Evolutionary conservation across 2,797 vertebrate species (phyloP).

Genomic region (Lemur catta): DNA sequence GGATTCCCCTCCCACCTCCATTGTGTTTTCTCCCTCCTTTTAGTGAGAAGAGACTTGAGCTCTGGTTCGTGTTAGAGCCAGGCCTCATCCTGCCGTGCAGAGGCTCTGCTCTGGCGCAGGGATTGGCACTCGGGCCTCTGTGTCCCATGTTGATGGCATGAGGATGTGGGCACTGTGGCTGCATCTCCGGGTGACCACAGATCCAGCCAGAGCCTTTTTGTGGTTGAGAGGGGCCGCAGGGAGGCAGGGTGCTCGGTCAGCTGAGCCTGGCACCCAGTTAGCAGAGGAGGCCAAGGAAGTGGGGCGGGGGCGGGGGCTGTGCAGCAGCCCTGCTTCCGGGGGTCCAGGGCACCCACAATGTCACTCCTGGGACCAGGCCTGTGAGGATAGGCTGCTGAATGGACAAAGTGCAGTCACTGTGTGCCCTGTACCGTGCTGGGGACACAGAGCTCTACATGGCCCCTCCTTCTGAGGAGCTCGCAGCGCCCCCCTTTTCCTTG

Average conservation of each 20-base stretch:
- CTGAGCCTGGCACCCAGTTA: not conserved
- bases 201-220: slow-evolving; percentile 34
- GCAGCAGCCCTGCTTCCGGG: not conserved
- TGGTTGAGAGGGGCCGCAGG: not conserved
- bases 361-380: not conserved
- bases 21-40: not conserved
- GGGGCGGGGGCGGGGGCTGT: accelerated
- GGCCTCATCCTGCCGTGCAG: not conserved
- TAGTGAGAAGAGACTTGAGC: not conserved
- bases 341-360: not conserved
- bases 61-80: not conserved
- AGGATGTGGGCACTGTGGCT: slow-evolving; percentile 64
- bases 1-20: not conserved
- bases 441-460: too few species aligned
- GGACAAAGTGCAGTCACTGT: not conserved
- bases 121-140: not conserved
- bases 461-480: not conserved
- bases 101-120: not conserved
- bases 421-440: not conserved
- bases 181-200: slow-evolving; percentile 32
- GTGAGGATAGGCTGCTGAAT: not conserved
- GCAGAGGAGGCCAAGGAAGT: not conserved
- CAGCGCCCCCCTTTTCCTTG: not conserved
- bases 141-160: not conserved
- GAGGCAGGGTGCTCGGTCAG: not conserved